Percentiles rank a stretch among this genome's conserved stretches.
Conservation (phyloP, 2,113 vertebrate genomes). For the Psittacus erithacus region DNA sequence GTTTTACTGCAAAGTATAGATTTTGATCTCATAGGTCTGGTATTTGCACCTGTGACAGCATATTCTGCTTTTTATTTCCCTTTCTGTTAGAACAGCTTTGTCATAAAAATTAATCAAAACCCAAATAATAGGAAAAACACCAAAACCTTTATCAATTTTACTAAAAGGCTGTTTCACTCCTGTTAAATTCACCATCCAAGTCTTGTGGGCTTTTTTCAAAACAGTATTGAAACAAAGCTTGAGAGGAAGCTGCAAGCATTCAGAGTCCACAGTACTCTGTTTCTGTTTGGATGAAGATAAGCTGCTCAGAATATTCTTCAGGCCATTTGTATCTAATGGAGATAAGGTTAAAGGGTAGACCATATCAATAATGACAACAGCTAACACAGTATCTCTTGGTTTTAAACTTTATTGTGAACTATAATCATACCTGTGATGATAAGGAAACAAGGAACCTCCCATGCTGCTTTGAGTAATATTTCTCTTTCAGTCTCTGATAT, state of each 20-base stretch:
- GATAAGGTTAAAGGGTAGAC: neutral
- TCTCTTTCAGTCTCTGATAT: neutral
- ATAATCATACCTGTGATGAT: neutral
- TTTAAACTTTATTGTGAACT: neutral
- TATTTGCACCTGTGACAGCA: neutral
- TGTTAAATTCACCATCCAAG: neutral
- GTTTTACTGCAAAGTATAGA: neutral
- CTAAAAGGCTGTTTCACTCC: neutral
- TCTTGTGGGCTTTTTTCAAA: neutral
- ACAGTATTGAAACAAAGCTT: neutral
- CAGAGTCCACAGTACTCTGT: neutral
- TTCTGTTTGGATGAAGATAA: neutral
- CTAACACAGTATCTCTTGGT: neutral
- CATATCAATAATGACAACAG: neutral
- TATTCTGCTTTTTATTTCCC: neutral
- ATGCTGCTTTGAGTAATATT: neutral
- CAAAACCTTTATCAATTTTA: neutral
- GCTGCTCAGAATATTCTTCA: neutral
- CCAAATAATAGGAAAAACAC: neutral
- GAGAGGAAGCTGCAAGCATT: neutral
- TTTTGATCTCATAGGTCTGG: neutral
- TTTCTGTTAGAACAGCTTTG: neutral
- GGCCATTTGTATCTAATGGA: neutral
- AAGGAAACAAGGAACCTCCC: neutral
- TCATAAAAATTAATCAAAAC: neutral